Evolutionary conservation across 1,140 invertebrate species (phyloP).

Genomic region (Lysiphlebus fabarum): DNA sequence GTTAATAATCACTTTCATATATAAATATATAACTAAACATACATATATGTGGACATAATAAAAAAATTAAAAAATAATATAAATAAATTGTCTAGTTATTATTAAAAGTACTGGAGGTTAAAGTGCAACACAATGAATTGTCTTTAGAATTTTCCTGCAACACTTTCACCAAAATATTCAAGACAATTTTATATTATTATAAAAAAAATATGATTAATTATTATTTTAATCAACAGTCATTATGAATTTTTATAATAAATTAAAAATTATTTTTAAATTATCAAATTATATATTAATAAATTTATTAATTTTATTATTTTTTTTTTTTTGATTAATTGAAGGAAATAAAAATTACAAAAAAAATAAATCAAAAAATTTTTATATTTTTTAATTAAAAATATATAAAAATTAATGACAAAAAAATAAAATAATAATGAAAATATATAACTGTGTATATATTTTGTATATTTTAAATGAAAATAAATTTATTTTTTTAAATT

Average conservation of each 20-base stretch:
- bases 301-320: no score
- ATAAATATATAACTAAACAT: no score
- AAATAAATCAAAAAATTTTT: no score
- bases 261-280: no score
- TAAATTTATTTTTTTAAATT: not conserved
- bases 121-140: constrained; percentile 18
- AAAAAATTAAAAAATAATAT: not conserved
- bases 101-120: constrained; percentile 5
- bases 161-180: constrained; percentile 37
- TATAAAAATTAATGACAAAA: no score
- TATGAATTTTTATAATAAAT: no score
- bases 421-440: no score
- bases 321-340: no score
- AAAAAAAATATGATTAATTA: not conserved
- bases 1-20: constrained; percentile 9
- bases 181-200: constrained; percentile 15
- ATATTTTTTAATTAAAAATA: no score
- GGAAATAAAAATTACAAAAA: no score
- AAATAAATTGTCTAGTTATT: not conserved
- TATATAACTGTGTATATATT: not conserved
- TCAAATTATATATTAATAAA: no score
- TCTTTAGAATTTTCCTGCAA: constrained; percentile 32
- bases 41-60: not conserved
- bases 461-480: not conserved
- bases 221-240: no score